phyloP scores from a whole-genome alignment of 2,113 vertebrate genomes.

The Amblyopsis rosae region DNA sequence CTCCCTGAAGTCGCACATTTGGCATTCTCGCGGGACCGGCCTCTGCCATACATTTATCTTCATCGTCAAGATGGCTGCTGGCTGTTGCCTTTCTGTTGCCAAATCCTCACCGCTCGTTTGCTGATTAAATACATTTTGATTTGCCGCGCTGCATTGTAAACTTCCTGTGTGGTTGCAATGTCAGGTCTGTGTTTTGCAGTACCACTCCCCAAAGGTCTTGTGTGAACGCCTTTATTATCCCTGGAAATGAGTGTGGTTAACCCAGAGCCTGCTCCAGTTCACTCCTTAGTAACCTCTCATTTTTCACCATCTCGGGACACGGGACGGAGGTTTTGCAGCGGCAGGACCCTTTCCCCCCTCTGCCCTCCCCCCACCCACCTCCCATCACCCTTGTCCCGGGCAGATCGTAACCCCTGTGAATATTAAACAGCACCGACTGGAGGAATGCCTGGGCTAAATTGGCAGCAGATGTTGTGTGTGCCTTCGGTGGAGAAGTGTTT shows the following conservation, averaged over 20 bases:
- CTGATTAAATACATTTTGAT: conserved; percentile 77
- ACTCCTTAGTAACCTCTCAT: conserved; percentile 75
- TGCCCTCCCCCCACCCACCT: not conserved
- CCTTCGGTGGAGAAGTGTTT: conserved; percentile 73
- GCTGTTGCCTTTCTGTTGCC: conserved; percentile 54
- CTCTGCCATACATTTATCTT: conserved; percentile 65
- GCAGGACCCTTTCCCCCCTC: conserved; percentile 10
- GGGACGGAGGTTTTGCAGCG: conserved; percentile 43
- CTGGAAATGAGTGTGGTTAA: conserved; percentile 74
- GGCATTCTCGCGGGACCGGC: conserved; percentile 33
- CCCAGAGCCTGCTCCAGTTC: conserved; percentile 60
- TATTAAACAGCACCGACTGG: conserved; percentile 77
- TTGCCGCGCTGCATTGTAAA: conserved; percentile 68
- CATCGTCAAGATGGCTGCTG: conserved; percentile 57
- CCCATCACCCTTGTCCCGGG: conserved; percentile 41
- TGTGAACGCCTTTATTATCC: conserved; percentile 71
- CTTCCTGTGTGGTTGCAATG: conserved; percentile 74
- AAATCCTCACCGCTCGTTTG: conserved; percentile 55
- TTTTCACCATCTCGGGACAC: conserved; percentile 69
- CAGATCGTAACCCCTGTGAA: conserved; percentile 76
- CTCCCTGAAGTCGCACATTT: conserved; percentile 41
- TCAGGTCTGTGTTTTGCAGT: conserved; percentile 59
- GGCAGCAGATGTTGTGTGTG: conserved; percentile 78
- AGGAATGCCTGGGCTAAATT: conserved; percentile 76
- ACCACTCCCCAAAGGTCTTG: conserved; percentile 58